Evolutionary conservation across 2,888 invertebrate species (phyloP), one percentile per base, ranked within the genome.

Genomic region (Catocala fraxini): DNA sequence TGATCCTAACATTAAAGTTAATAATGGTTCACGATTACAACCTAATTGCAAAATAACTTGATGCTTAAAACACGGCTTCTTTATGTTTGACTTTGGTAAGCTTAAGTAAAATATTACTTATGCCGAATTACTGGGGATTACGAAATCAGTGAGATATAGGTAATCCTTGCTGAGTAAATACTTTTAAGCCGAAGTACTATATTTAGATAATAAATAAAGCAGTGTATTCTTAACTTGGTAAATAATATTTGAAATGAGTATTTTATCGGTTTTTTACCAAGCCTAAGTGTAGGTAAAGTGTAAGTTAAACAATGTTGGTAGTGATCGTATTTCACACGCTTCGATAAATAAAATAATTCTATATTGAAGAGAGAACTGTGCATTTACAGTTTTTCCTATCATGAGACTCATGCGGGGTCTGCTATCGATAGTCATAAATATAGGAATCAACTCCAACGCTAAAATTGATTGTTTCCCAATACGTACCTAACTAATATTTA

Each of bases 1-100:
- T 87, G 79, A 86, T 87, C 83, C 65, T 80, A 84, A 82, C 83
- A 83, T 84, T 86, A 82, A 88, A 86, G 83, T 86, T 86, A 83
- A 84, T 87, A 83, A 88, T 84, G 81, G 79, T 80, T 76, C 80
- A 82, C 82, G 80, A 85, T 87, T 87, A 82, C 69, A 77, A 77
- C 77, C 77, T 83, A 82, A 86, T 85, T 84, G 74, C 72, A 62
- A 83, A 85, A 84, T 82, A 82, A 81, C 75, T 84, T 75, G 74
- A 63, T 60, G 49, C 78, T 80, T 74, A 70, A 79, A 65, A 62
- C 58, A 65, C 48, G 63, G 63, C 66, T 70, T 64, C 64, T 57
- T 71, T 73, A 77, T 73, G 69, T 81, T 83, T 75, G 66, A 76
- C 64, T 80, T 70, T 59, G 65, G 63, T 67, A 69, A 72, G 59